Evolutionary conservation across 2,113 vertebrate genomes (phyloP).

Genomic region (Chlamydotis undulata): DNA sequence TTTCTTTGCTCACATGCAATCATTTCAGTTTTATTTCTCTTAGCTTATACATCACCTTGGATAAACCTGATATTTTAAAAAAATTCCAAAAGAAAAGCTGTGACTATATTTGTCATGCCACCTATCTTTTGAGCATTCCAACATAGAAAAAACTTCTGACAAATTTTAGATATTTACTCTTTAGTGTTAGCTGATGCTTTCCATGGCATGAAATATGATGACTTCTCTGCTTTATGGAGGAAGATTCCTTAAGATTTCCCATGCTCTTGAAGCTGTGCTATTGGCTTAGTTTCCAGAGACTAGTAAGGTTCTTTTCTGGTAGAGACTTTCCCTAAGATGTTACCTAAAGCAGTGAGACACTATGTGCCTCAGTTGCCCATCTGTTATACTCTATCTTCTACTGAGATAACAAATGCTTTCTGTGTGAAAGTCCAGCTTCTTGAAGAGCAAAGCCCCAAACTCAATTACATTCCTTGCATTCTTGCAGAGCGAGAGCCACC

Average conservation of each 20-base stretch:
- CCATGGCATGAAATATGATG: not conserved
- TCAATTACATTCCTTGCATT: not conserved
- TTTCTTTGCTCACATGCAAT: not conserved
- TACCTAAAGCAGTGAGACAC: not conserved
- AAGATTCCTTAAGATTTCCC: not conserved
- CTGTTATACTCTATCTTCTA: not conserved
- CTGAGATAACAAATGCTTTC: not conserved
- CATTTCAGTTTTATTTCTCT: not conserved
- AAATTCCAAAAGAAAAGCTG: not conserved
- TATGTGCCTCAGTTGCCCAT: not conserved
- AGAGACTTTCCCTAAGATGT: not conserved
- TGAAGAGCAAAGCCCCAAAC: not conserved
- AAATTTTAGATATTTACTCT: not conserved
- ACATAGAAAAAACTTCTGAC: not conserved
- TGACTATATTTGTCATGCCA: not conserved
- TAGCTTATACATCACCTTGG: not conserved
- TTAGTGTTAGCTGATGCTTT: not conserved
- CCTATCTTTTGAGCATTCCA: not conserved
- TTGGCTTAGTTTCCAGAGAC: not conserved
- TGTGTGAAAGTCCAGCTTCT: fast-evolving
- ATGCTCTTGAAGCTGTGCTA: not conserved
- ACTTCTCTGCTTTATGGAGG: too few relatives aligned
- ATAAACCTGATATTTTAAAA: not conserved
- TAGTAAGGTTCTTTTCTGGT: not conserved
- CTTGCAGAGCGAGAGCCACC: not conserved